Evolutionary conservation across 2,113 vertebrate species (phyloP).

Genomic region (Thalassoma bifasciatum): DNA sequence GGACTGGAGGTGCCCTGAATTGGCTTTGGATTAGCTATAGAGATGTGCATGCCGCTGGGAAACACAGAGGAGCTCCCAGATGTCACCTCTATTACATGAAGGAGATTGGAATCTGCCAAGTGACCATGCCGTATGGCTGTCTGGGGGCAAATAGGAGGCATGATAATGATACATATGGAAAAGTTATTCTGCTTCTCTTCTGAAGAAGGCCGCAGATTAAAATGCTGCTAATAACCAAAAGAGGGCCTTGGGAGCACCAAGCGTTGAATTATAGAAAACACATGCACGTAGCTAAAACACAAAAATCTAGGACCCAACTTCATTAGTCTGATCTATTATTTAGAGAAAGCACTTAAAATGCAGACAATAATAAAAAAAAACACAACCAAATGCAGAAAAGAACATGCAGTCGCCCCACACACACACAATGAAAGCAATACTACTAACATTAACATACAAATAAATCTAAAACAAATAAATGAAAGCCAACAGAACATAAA

Average conservation of each 20-base stretch:
- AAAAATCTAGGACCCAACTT: not conserved
- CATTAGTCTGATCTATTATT: not conserved
- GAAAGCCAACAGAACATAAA: no score
- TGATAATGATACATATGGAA: slow-evolving; percentile 28
- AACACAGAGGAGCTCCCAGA: slow-evolving; percentile 54
- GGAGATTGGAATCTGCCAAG: slow-evolving; percentile 64
- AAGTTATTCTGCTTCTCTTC: slow-evolving; percentile 3
- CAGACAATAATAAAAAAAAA: no score
- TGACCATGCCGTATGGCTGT: slow-evolving; percentile 22
- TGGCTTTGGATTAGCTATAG: slow-evolving; percentile 74
- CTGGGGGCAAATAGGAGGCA: slow-evolving; percentile 17
- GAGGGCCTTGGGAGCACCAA: not conserved
- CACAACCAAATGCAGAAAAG: no score
- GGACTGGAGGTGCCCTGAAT: slow-evolving; percentile 55
- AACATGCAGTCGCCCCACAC: no score
- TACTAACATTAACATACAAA: no score
- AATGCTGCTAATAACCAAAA: slow-evolving; percentile 2
- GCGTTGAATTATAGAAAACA: not conserved
- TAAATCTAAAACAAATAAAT: no score
- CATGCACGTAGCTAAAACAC: not conserved
- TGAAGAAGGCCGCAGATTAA: slow-evolving; percentile 18
- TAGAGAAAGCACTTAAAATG: not conserved
- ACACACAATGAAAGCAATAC: no score
- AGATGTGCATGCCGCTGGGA: slow-evolving; percentile 57
- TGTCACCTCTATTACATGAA: slow-evolving; percentile 69